Base-by-base conservation (phyloP, 2,113 vertebrate species). In the Steatornis caripensis region DNA sequence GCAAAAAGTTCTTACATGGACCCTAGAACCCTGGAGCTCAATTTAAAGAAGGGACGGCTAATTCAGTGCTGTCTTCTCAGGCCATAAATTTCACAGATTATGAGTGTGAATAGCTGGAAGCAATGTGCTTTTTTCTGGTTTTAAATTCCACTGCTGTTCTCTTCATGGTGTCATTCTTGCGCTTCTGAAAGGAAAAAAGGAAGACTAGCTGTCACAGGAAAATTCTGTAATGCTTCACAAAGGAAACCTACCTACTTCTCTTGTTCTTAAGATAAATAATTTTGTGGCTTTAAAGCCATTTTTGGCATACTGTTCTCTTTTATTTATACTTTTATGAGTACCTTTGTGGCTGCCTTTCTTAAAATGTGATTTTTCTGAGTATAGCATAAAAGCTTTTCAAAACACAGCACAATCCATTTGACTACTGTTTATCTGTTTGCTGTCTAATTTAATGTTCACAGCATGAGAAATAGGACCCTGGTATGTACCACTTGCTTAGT, bases 71-170 rank as follows among this genome's bases (percentile, higher is more conserved):
- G 27, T 76, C 58, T 80, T 93, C 66, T 92, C 39, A 61, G 32
- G 62, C 48, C 78, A 68, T 95, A 74, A 87, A 93, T 96, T 94
- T 94, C 71, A 89, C 80, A 76, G 77, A 62, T 90, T 95, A 74
- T 81, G 49, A 80, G 66, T 66, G 41, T 81, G 72, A 95, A 64
- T 89, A 86, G 46, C 84, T 88, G 78, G 91, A 96, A 96, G 75
- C 29, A 77, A 49, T 60, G 26, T 90, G 90, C 90, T 70, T 55
- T 82, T 88, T 91, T 45, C 72, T 58, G 71, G 43, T 12, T 81
- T 95, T 90, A 82, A 95, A 95, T 87, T 95, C n/a, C 36, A 65
- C 51, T 66, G 66, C 62, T 91, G 36, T 49, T 84, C 82, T 79
- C 93, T 93, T 81, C 70, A 49, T 5, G 7, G 57, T 80, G 45